These are phyloP conservation scores for Penaeus japonicus DNA, from an alignment of 1,140 invertebrate genomes.

Conservation along the genomic window DNA sequence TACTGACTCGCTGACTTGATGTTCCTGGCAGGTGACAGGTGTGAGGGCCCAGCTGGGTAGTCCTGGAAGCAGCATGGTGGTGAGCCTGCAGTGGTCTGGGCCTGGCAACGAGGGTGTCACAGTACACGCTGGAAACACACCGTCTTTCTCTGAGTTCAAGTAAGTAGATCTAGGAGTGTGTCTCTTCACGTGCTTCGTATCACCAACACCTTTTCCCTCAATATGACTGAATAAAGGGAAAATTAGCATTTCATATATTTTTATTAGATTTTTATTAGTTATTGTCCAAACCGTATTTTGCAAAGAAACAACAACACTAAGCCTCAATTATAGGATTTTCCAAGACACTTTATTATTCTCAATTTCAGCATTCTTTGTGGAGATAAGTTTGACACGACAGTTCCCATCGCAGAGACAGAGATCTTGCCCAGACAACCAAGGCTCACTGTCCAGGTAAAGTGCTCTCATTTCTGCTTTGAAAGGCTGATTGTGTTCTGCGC, in stretches of 20 bases:
- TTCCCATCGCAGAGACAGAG: slow-evolving; percentile 21
- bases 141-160: slow-evolving; percentile 46
- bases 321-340: background rate
- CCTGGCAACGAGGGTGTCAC: slow-evolving; percentile 62
- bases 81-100: slow-evolving; percentile 39
- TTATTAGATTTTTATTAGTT: background rate
- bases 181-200: background rate
- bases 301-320: background rate
- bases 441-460: background rate
- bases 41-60: slow-evolving; percentile 24
- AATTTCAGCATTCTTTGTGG: slow-evolving; percentile 11
- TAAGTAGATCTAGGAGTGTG: background rate
- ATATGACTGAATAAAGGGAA: no score
- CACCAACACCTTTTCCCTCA: background rate
- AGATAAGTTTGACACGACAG: slow-evolving; percentile 24
- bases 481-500: no score
- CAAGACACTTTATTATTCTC: background rate
- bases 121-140: slow-evolving; percentile 26
- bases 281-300: background rate
- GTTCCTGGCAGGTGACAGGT: slow-evolving; percentile 14
- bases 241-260: no score
- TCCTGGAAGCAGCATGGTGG: slow-evolving; percentile 18
- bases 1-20: background rate
- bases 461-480: no score
- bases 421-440: slow-evolving; percentile 27